These are phyloP conservation scores for Drosophila pegasa DNA, from an alignment of 2,888 invertebrate genomes.

Conservation along the genomic window DNA sequence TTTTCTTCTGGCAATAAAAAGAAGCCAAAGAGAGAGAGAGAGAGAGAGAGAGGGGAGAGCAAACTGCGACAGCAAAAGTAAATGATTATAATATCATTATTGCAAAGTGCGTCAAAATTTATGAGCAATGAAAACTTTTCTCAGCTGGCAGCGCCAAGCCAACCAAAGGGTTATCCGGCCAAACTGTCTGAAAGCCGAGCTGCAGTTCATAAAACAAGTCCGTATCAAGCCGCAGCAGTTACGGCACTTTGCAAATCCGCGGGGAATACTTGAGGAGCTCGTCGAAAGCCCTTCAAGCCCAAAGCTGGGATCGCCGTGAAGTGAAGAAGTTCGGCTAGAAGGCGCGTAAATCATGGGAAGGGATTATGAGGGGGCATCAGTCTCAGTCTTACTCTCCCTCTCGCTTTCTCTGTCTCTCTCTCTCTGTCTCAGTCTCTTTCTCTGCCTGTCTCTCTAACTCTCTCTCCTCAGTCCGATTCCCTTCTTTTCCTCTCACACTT, in stretches of 20 bases:
- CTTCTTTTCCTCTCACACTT: not conserved
- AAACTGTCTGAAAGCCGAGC: not conserved
- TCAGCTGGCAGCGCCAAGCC: slow-evolving; percentile 10
- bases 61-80: slow-evolving; percentile 24
- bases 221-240: slow-evolving; percentile 10
- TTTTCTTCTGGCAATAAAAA: slow-evolving; percentile 56
- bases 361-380: no score
- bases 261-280: not conserved
- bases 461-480: not conserved
- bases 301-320: not conserved
- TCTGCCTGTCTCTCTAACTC: not conserved
- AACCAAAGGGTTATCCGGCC: slow-evolving; percentile 30
- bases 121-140: slow-evolving; percentile 69
- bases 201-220: slow-evolving; percentile 38
- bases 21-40: not conserved
- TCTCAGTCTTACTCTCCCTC: no score
- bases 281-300: no score
- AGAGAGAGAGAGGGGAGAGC: not conserved
- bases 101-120: slow-evolving; percentile 71
- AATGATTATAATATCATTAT: slow-evolving; percentile 69
- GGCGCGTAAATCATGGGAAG: not conserved
- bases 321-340: not conserved
- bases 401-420: not conserved
- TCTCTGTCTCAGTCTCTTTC: not conserved
- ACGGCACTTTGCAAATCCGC: not conserved